phyloP scores from a whole-genome alignment of 2,113 vertebrate species.

The Cheilinus undulatus region DNA sequence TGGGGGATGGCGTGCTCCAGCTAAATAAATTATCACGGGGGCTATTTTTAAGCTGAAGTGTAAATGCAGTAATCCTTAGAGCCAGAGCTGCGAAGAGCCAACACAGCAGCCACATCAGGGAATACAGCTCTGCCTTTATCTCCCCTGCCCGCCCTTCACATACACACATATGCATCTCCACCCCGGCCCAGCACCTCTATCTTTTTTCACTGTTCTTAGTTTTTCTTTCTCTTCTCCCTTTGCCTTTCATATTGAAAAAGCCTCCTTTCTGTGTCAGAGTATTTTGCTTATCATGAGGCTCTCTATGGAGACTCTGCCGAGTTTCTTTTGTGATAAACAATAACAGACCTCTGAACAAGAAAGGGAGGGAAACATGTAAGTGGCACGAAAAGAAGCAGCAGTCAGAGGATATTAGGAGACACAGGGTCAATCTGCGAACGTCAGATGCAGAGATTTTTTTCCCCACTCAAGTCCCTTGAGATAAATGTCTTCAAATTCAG shows the following conservation, averaged over 20 bases:
- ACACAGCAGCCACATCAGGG: slow-evolving; percentile 73
- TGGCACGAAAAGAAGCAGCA: slow-evolving; percentile 52
- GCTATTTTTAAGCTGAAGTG: slow-evolving; percentile 86
- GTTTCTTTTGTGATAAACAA: slow-evolving; percentile 72
- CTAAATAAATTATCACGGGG: slow-evolving; percentile 84
- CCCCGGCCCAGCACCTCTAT: slow-evolving; percentile 55
- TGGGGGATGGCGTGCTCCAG: slow-evolving; percentile 68
- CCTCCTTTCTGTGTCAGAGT: slow-evolving; percentile 61
- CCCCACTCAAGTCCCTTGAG: neutral
- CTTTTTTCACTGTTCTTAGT: slow-evolving; percentile 51
- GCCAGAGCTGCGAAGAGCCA: slow-evolving; percentile 75
- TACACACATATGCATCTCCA: slow-evolving; percentile 29
- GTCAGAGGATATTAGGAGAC: slow-evolving; percentile 58
- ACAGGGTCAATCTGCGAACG: slow-evolving; percentile 45
- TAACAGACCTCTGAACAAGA: slow-evolving; percentile 68
- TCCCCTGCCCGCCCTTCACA: slow-evolving; percentile 15
- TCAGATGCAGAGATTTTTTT: neutral
- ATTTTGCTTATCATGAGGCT: slow-evolving; percentile 69
- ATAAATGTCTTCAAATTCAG: slow-evolving; percentile 6
- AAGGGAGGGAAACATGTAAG: slow-evolving; percentile 64
- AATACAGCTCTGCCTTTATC: slow-evolving; percentile 73
- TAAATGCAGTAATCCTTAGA: slow-evolving; percentile 84
- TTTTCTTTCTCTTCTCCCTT: slow-evolving; percentile 27
- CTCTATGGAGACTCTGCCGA: slow-evolving; percentile 61
- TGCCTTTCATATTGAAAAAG: slow-evolving; percentile 77